A percentile compares a stretch with the other conserved stretches of the same genome.
phyloP scores from a whole-genome alignment of 2,113 vertebrate genomes.

The Mastomys coucha region DNA sequence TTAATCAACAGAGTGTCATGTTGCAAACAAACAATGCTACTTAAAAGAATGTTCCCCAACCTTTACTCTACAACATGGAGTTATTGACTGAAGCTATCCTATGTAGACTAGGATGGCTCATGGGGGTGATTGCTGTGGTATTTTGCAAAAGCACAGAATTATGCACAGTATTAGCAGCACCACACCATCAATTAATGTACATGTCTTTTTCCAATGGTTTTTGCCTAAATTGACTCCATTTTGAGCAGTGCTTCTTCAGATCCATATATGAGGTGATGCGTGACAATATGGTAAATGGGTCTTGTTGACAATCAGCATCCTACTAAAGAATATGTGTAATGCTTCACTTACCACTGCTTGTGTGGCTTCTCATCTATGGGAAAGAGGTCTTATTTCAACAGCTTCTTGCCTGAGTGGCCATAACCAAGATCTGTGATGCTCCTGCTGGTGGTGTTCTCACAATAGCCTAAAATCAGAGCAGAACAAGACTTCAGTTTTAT shows the following conservation, averaged over 20 bases:
- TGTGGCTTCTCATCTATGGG: constrained; percentile 83
- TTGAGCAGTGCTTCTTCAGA: background rate
- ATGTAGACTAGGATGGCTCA: background rate
- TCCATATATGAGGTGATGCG: background rate
- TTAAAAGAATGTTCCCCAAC: background rate
- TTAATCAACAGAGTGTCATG: background rate
- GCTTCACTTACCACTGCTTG: constrained; percentile 84
- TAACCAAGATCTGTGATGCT: constrained; percentile 77
- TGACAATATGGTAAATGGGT: background rate
- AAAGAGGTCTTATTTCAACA: constrained; percentile 84
- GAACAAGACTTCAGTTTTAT: constrained; percentile 38
- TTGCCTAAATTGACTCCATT: background rate
- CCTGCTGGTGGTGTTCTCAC: constrained; percentile 75
- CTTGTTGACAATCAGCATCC: background rate
- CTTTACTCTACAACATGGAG: constrained; percentile 1
- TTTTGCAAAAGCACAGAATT: background rate
- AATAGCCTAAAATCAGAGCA: constrained; percentile 83
- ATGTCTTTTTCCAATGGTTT: background rate
- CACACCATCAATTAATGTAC: background rate
- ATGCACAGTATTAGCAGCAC: background rate
- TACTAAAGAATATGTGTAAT: background rate
- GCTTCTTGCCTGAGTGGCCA: constrained; percentile 83
- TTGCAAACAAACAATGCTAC: constrained; percentile 14
- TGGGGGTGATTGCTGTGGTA: background rate
- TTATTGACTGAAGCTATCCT: background rate